Percentiles rank a stretch among this genome's conserved stretches.
Evolutionary conservation across 1,140 invertebrate genomes (phyloP).

Genomic region (Trichomalopsis sarcophagae): DNA sequence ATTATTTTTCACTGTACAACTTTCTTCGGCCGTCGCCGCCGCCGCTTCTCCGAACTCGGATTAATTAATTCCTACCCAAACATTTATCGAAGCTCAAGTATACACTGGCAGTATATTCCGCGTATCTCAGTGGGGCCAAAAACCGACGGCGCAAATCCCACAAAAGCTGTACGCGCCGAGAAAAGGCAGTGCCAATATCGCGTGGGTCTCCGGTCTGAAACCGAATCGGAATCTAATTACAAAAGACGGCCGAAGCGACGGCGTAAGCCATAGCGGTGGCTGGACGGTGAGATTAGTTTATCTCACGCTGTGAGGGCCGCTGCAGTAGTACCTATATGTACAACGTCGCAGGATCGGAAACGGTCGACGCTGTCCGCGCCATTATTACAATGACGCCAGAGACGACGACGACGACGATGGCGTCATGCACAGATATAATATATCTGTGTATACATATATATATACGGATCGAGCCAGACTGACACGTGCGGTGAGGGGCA

Average conservation of each 20-base stretch:
- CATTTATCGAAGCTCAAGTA: too few relatives aligned
- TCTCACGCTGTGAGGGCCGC: conserved; percentile 50
- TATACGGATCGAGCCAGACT: not conserved
- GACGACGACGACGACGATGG: not conserved
- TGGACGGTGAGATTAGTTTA: conserved; percentile 57
- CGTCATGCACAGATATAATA: not conserved
- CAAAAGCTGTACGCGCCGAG: not conserved
- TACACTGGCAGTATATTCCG: too few relatives aligned
- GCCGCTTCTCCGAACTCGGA: too few relatives aligned
- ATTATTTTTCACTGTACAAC: too few relatives aligned
- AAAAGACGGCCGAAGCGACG: not conserved
- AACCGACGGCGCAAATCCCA: too few relatives aligned
- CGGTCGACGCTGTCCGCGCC: not conserved
- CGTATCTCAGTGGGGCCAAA: too few relatives aligned
- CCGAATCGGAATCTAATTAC: conserved; percentile 20
- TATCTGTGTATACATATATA: not conserved
- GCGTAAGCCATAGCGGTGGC: not conserved
- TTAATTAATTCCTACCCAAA: too few relatives aligned
- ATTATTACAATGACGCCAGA: conserved; percentile 9
- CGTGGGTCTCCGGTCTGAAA: not conserved
- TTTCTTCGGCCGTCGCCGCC: too few relatives aligned
- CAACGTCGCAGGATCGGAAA: conserved; percentile 39
- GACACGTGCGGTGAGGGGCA: not conserved
- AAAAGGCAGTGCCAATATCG: not conserved
- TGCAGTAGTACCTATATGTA: not conserved